Evolutionary conservation across 2,888 invertebrate genomes (phyloP), one percentile per base, ranked within the genome.

Genomic region (Pyrochroa serraticornis): DNA sequence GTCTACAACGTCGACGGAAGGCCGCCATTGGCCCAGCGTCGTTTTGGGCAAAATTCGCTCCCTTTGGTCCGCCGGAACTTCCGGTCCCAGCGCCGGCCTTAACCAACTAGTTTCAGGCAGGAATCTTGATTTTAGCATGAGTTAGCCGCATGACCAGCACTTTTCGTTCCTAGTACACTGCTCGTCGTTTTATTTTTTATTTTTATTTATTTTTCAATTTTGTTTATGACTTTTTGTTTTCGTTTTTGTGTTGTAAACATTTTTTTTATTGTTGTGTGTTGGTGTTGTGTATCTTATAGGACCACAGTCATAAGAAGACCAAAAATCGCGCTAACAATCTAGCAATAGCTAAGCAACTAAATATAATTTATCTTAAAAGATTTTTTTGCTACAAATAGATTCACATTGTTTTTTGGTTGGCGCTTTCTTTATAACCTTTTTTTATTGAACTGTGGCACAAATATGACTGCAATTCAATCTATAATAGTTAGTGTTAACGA

Each of bases 31-130:
- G 91, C 88, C 89, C 61, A 89, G 89, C 70, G 81, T 91, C 76
- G 90, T 93, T 73, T 87, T 93, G 79, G 91, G 91, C 76, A 93
- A 93, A 84, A 93, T 94, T 80, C 90, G 92, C 75, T 93, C 93
- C 41, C 82, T 94, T 62, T 93, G 93, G 93, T 90, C 87, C 68
- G 87, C 88, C 66, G 90, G 90, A 75, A 85, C 88, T 47, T 87
- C 87, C 62, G 87, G 88, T 65, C 84, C 89, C 60, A 89, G 87
- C 79, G 80, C 85, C 59, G 93, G 92, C 72, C 85, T 93, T 74
- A 92, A 92, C 83, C 92, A 91, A 80, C 84, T 92, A 73, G 85
- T 90, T 87, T 84, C 91, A 90, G 86, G 87, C 86, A 87, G 81
- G 85, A 76, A 41, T 10, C 9, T 8, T 9, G 7, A 30, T 2